Evolutionary conservation across 2,888 invertebrate genomes (phyloP).

Genomic region (Geotrupes spiniger): DNA sequence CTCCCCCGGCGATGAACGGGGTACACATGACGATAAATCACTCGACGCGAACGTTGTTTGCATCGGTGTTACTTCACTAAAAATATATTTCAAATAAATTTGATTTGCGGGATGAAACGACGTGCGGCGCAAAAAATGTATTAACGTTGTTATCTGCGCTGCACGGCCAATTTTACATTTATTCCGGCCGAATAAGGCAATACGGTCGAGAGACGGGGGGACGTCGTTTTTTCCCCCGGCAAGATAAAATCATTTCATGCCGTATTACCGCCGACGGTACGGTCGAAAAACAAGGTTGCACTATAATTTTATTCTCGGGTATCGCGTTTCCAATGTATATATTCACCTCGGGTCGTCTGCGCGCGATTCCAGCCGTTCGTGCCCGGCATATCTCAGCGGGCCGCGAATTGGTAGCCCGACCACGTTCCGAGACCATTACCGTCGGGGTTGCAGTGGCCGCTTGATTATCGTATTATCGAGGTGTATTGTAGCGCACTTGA

Average conservation of each 20-base stretch:
- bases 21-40: too few relatives aligned
- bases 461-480: constrained; percentile 49
- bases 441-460: constrained; percentile 39
- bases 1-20: too few relatives aligned
- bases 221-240: not conserved
- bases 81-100: too few relatives aligned
- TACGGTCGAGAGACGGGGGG: too few relatives aligned
- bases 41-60: too few relatives aligned
- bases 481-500: constrained; percentile 46
- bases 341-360: constrained; percentile 22
- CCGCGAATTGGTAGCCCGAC: constrained; percentile 12
- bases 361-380: constrained; percentile 27
- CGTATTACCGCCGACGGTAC: constrained; percentile 1
- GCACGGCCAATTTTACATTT: too few relatives aligned
- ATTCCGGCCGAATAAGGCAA: too few relatives aligned
- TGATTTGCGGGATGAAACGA: too few relatives aligned
- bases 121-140: too few relatives aligned
- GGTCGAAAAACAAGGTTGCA: constrained; percentile 25
- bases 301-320: constrained; percentile 33
- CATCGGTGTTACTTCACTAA: too few relatives aligned
- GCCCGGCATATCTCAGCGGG: constrained; percentile 24
- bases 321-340: constrained; percentile 26
- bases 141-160: too few relatives aligned
- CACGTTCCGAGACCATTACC: constrained; percentile 40
- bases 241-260: constrained; percentile 7